phyloP scores from a whole-genome alignment of 2,113 vertebrate species.

The Protomyctophum bolini region DNA sequence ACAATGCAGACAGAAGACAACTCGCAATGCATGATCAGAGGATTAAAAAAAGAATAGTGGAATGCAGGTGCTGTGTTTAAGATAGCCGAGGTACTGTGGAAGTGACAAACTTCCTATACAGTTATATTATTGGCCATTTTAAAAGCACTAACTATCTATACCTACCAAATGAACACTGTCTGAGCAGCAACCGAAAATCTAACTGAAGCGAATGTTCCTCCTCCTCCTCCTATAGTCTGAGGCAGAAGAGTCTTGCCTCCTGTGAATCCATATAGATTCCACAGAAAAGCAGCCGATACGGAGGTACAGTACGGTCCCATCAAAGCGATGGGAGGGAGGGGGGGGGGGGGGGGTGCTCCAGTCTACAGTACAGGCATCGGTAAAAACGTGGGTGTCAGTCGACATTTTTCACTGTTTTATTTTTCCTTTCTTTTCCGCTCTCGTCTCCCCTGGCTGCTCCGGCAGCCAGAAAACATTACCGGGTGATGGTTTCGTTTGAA shows the following conservation, averaged over 20 bases:
- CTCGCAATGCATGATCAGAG: too few relatives aligned
- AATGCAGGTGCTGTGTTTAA: too few relatives aligned
- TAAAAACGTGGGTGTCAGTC: conserved; percentile 66
- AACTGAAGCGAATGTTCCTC: background rate
- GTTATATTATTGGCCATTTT: background rate
- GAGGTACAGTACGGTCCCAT: conserved; percentile 33
- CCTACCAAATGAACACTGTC: conserved; percentile 19
- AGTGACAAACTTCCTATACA: too few relatives aligned
- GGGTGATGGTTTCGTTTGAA: conserved; percentile 59
- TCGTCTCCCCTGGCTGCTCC: conserved; percentile 27
- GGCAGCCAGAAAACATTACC: conserved; percentile 53
- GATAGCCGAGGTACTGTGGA: too few relatives aligned
- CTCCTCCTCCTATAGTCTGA: too few relatives aligned
- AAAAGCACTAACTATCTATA: conserved; percentile 61
- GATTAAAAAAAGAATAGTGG: too few relatives aligned
- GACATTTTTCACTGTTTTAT: conserved; percentile 51
- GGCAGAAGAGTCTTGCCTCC: conserved; percentile 32
- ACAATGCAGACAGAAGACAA: too few relatives aligned
- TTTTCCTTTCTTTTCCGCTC: background rate
- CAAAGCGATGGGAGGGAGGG: conserved; percentile 47
- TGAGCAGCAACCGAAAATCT: conserved; percentile 55
- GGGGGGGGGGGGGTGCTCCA: conserved; percentile 12
- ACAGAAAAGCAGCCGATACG: conserved; percentile 37
- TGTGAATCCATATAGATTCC: conserved; percentile 63
- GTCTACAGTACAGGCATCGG: conserved; percentile 51